Base-by-base conservation (phyloP, 2,113 vertebrate species). In the Eurystomus gularis region DNA sequence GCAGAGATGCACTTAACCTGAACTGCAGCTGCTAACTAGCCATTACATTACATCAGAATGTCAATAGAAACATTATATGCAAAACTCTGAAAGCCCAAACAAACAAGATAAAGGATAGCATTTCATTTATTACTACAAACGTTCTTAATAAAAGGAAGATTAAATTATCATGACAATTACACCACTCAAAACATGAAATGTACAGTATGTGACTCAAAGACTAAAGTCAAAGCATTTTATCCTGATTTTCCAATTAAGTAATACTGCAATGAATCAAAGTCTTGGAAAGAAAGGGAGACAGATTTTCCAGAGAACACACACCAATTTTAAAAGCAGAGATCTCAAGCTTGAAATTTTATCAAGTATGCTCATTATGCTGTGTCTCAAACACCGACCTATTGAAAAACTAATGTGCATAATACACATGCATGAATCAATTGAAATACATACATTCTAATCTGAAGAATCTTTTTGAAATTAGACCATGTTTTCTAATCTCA, bases 401-500 rank as follows among this genome's bases (percentile, higher is more conserved):
- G 17, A 54, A 68, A 52, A 52, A 14, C 28, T 71, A 71, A 18
- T 3, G 10, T 68, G 64, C 28, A 10, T 42, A 83, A 28, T 42
- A 80, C 60, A 37, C 37, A 25, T 75, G 65, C 64, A 90, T 64
- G 26, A 37, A 46, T 89, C 90, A 46, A 26, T 0, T 65, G 86
- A 95, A 96, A 94, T 20, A 40, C 20, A 66, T n/a, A 46, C 23
- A 58, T 71, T 68, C 39, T 60, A 64, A 28, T 70, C 37, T 87
- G 70, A 96, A 95, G 90, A 94, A 65, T 70, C 65, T 86, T 86
- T 87, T 31, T 72, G 58, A 97, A 97, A 97, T 94, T 37, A 94
- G 54, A 66, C 55, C 21, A 2, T 96, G 80, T 93, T 98, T 96
- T 96, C 91, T 94, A 82, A 96, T 93, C 92, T 95, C 73, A 89